Percentiles rank a stretch among this genome's conserved stretches.
Evolutionary conservation across 1,140 invertebrate species (phyloP).

Genomic region (Stenopsyche tienmushanensis): DNA sequence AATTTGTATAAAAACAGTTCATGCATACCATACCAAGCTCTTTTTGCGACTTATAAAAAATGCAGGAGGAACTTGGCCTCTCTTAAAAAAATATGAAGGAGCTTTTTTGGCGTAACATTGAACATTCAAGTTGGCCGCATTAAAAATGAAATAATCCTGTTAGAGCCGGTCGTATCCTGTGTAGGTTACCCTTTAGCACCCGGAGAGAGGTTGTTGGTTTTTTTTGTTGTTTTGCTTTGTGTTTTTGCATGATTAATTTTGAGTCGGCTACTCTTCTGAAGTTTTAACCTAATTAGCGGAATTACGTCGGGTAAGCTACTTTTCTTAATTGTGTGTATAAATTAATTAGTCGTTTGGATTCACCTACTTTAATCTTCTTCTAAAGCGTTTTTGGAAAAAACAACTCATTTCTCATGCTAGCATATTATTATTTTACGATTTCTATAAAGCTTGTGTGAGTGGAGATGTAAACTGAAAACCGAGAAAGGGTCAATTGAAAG

Average conservation of each 20-base stretch:
- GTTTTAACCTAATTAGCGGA: conserved; percentile 19
- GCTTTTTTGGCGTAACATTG: too few species aligned
- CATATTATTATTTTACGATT: too few species aligned
- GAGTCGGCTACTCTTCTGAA: neutral
- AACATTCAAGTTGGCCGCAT: neutral
- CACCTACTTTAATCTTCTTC: conserved; percentile 5
- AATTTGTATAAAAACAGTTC: too few species aligned
- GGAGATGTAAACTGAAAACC: too few species aligned
- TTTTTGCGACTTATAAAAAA: too few species aligned
- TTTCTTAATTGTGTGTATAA: conserved; percentile 27
- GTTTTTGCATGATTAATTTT: neutral
- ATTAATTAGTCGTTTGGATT: conserved; percentile 25
- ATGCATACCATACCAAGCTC: too few species aligned
- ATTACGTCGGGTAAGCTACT: conserved; percentile 19
- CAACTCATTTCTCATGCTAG: conserved; percentile 8
- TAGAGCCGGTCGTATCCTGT: too few species aligned
- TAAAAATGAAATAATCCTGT: neutral
- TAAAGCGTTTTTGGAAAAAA: conserved; percentile 1
- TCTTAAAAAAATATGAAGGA: too few species aligned
- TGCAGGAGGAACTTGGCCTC: too few species aligned
- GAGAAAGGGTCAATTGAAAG: too few species aligned
- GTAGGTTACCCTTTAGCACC: too few species aligned
- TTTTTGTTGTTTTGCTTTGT: neutral
- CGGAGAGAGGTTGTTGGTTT: neutral
- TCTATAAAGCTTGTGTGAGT: too few species aligned